These are phyloP conservation scores for Odontamblyopus lacepedii DNA, from an alignment of 2,797 vertebrate genomes.

Conservation along the genomic window DNA sequence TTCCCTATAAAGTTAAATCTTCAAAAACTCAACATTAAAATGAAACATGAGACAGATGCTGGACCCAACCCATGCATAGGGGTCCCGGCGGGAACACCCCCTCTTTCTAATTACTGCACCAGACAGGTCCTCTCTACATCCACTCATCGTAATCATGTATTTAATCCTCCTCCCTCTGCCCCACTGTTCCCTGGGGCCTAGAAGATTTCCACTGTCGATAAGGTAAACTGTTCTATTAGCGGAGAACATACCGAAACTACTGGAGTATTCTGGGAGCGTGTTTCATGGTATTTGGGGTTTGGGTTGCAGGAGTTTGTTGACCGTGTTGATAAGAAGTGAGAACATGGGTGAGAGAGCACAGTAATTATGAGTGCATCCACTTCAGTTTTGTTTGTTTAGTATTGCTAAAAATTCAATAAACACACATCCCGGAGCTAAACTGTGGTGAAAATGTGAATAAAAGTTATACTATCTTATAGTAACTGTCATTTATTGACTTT, in stretches of 20 bases:
- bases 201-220: constrained; percentile 66
- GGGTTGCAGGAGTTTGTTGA: constrained; percentile 37
- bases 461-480: too few species aligned
- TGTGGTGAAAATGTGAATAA: too few species aligned
- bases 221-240: constrained; percentile 52
- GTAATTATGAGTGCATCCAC: not conserved
- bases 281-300: constrained; percentile 31
- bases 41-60: not conserved
- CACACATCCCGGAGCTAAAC: too few species aligned
- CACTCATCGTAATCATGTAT: constrained; percentile 48
- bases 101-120: constrained; percentile 54
- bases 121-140: constrained; percentile 50
- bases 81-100: constrained; percentile 54
- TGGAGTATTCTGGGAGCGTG: constrained; percentile 23
- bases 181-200: constrained; percentile 24
- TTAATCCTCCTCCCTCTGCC: constrained; percentile 36
- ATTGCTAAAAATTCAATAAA: too few species aligned
- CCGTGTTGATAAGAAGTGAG: constrained; percentile 32
- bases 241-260: constrained; percentile 42
- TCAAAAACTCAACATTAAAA: not conserved
- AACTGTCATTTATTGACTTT: too few species aligned
- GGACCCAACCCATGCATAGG: constrained; percentile 10
- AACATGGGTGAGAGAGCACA: constrained; percentile 25
- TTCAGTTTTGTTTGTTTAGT: too few species aligned
- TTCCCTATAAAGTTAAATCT: constrained; percentile 3